phyloP scores from a whole-genome alignment of 2,113 vertebrate genomes.

The Lepus americanus region DNA sequence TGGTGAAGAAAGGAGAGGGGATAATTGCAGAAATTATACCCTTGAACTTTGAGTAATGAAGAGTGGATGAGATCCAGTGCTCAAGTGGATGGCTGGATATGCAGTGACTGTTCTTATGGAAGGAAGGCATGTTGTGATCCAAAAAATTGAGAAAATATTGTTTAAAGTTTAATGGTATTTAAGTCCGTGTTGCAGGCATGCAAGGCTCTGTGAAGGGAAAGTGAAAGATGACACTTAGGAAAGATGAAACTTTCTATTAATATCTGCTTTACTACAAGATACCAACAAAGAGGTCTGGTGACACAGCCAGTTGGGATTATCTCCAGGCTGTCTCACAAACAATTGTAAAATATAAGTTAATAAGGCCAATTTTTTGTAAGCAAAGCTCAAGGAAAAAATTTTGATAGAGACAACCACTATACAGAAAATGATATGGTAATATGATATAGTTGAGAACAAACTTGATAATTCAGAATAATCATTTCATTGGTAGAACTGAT shows the following conservation, averaged over 20 bases:
- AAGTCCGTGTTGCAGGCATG: too few relatives aligned
- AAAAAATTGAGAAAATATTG: background rate
- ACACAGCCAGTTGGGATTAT: background rate
- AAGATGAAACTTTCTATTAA: background rate
- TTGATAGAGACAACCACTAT: background rate
- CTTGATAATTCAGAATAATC: conserved; percentile 5
- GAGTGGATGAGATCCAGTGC: background rate
- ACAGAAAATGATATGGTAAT: background rate
- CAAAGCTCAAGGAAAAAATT: background rate
- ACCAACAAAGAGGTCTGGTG: background rate
- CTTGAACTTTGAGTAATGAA: background rate
- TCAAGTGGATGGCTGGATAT: background rate
- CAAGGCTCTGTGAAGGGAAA: background rate
- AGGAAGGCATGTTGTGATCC: background rate
- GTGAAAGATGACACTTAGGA: background rate
- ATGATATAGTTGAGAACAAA: background rate
- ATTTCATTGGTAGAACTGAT: background rate
- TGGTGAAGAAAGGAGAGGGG: background rate
- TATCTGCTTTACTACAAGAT: background rate
- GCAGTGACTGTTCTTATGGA: background rate
- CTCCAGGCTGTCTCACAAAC: background rate
- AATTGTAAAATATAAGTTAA: background rate
- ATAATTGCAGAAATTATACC: background rate
- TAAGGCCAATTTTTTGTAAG: background rate
- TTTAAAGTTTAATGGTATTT: background rate